Percentiles rank a stretch among this genome's conserved stretches.
Evolutionary conservation across 2,888 invertebrate genomes (phyloP).

Genomic region (Marronus borbonicus): DNA sequence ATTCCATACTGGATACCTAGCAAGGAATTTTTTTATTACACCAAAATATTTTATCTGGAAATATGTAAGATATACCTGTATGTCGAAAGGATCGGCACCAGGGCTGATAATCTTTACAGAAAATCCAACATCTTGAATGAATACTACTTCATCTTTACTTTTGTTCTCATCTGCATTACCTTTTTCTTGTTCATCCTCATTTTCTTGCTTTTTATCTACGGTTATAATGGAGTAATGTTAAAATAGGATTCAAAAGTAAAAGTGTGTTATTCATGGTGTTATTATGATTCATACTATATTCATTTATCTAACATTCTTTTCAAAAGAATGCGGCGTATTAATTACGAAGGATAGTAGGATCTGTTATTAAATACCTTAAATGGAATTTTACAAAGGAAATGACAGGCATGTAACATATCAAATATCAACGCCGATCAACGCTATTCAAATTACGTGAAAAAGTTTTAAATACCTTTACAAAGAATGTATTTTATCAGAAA

Average conservation of each 20-base stretch:
- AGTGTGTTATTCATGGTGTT: too few relatives aligned
- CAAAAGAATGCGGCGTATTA: too few relatives aligned
- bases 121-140: constrained; percentile 92
- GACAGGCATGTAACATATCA: too few relatives aligned
- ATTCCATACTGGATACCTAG: constrained; percentile 95
- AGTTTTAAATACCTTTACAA: constrained; percentile 6
- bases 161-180: constrained; percentile 72
- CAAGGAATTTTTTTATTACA: background rate
- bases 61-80: constrained; percentile 77
- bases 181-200: constrained; percentile 67
- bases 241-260: too few relatives aligned
- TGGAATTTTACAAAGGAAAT: too few relatives aligned
- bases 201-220: constrained; percentile 53
- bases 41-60: too few relatives aligned
- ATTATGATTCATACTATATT: too few relatives aligned
- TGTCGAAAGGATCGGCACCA: constrained; percentile 92
- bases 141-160: constrained; percentile 85
- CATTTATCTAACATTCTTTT: too few relatives aligned
- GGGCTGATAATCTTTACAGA: constrained; percentile 96
- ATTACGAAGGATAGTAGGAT: too few relatives aligned
- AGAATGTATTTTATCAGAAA: constrained; percentile 2
- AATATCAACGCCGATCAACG: too few relatives aligned
- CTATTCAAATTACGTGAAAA: background rate
- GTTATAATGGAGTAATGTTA: background rate
- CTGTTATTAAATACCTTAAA: too few relatives aligned